Base-by-base conservation (phyloP, 2,113 vertebrate species). In the Pterocles orientalis region DNA sequence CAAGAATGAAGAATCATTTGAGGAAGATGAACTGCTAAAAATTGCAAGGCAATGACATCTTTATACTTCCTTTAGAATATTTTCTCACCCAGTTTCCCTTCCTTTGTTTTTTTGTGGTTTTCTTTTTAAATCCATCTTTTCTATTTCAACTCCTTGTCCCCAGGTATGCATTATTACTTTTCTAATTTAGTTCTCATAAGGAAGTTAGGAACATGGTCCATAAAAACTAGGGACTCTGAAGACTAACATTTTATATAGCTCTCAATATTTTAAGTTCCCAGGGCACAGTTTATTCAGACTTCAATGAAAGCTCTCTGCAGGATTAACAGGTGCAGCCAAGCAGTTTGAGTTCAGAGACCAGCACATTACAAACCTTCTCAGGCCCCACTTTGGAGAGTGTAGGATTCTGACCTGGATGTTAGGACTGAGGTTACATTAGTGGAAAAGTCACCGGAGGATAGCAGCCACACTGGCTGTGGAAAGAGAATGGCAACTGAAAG, bases 291-390 rank as follows among this genome's bases (percentile, higher is more conserved):
- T 70, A 31, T 92, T 85, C 90, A 97, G 94, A 61, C n/a, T 48
- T 69, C 92, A 75, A 19, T 41, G 53, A 51, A 93, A 95, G 62
- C 33, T 57, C 25, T 41, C 6, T 39, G 28, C 7, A 92, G 70
- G 92, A 58, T 28, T 91, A 53, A 47, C 58, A 34, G 71, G 33
- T 34, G 34, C 53, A 85, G n/a, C 34, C 8, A 20, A 95, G 65
- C 94, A 96, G 57, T 97, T 96, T 95, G 96, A 95, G 69, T 97
- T 95, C 77, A 90, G 81, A 94, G 93, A 92, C 10, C 69, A 91
- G 26, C 83, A 93, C 31, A 57, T 97, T 77, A 80, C 92, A 92
- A 88, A 57, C 65, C 6, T 62, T 68, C 57, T 93, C 93, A 71
- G 89, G 66, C 24, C 88, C 95, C 48, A 88, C 16, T 61, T 79